Conservation (phyloP, 2,113 vertebrate genomes). For the Larimichthys polyactis region DNA sequence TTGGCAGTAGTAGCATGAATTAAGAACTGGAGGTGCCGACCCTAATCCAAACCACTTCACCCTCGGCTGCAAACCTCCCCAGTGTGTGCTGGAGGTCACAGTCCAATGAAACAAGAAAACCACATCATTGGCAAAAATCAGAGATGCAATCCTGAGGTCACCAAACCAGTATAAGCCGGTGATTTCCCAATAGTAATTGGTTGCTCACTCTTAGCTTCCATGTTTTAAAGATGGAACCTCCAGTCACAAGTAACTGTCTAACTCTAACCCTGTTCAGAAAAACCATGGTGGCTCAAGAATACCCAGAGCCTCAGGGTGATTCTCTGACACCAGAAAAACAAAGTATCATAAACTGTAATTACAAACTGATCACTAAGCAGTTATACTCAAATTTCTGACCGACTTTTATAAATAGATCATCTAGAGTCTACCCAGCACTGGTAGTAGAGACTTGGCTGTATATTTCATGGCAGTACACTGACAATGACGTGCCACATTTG, state of each 20-base stretch:
- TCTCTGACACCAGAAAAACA: neutral
- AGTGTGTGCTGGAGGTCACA: constrained; percentile 1
- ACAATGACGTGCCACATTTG: constrained; percentile 3
- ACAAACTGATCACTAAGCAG: neutral
- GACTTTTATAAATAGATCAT: neutral
- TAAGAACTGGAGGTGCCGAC: constrained; percentile 11
- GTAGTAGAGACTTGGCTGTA: neutral
- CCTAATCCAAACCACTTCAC: constrained; percentile 4
- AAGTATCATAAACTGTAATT: neutral
- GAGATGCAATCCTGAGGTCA: constrained; percentile 14
- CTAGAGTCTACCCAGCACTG: neutral
- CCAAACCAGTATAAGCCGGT: neutral
- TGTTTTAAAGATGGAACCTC: neutral
- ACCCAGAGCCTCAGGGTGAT: neutral
- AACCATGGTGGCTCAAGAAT: neutral
- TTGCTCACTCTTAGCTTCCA: neutral
- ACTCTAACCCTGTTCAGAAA: neutral
- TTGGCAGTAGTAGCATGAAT: neutral
- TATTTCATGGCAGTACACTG: neutral
- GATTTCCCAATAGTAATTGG: neutral
- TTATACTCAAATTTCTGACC: neutral
- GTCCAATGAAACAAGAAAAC: constrained; percentile 21
- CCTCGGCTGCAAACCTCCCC: constrained; percentile 10
- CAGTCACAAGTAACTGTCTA: neutral
- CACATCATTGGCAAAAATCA: constrained; percentile 24